Percentiles rank a stretch among this genome's conserved stretches.
Conservation (phyloP, 2,888 invertebrate genomes). For the Leucoptera coffeella region DNA sequence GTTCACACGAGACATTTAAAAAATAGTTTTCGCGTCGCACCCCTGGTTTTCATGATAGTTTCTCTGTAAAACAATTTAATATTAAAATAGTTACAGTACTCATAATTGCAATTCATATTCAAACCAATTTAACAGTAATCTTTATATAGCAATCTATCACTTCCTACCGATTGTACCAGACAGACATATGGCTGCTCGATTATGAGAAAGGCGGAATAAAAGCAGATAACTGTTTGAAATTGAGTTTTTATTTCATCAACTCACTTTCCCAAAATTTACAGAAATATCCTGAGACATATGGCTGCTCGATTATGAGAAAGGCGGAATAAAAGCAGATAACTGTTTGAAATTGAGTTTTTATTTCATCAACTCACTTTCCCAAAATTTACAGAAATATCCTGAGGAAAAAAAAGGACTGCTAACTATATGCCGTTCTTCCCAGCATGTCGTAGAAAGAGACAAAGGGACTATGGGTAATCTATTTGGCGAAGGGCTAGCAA, state of each 20-base stretch:
- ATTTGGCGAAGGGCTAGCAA: too few relatives aligned
- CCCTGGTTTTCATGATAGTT: slow-evolving; percentile 49
- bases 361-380: too few relatives aligned
- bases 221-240: slow-evolving; percentile 50
- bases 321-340: slow-evolving; percentile 52
- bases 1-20: too few relatives aligned
- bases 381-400: too few relatives aligned
- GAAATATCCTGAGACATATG: too few relatives aligned
- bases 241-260: slow-evolving; percentile 40
- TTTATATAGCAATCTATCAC: slow-evolving; percentile 48
- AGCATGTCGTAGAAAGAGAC: too few relatives aligned
- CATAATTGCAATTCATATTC: slow-evolving; percentile 50
- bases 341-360: slow-evolving; percentile 46
- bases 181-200: slow-evolving; percentile 50
- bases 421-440: too few relatives aligned
- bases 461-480: too few relatives aligned
- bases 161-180: slow-evolving; percentile 49
- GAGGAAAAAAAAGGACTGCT: too few relatives aligned
- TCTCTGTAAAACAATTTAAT: slow-evolving; percentile 41
- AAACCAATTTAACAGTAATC: slow-evolving; percentile 50
- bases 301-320: slow-evolving; percentile 46
- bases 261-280: too few relatives aligned
- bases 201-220: slow-evolving; percentile 46
- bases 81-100: slow-evolving; percentile 36
- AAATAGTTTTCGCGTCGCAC: slow-evolving; percentile 48